Conservation (phyloP, 2,888 invertebrate genomes). For the Dromius quadrimaculatus region DNA sequence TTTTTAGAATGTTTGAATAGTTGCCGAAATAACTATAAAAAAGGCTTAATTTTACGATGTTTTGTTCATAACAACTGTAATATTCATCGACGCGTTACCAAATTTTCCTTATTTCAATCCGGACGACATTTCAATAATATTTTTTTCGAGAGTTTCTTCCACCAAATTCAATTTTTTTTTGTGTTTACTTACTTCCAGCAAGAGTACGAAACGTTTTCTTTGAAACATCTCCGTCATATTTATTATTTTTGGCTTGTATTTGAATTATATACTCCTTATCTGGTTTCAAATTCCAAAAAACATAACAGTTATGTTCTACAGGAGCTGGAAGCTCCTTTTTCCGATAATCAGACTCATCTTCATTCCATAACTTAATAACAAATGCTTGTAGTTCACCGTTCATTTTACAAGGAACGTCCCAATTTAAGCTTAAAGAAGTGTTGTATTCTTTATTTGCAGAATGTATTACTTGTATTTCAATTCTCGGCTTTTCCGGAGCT, state of each 20-base stretch:
- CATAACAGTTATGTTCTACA: background rate
- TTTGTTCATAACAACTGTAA: too few species aligned
- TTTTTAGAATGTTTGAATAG: too few species aligned
- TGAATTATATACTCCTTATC: slow-evolving; percentile 54
- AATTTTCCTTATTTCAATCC: too few species aligned
- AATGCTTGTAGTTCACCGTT: slow-evolving; percentile 56
- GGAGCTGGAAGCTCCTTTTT: slow-evolving; percentile 47
- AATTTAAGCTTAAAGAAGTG: slow-evolving; percentile 37
- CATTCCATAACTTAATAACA: background rate
- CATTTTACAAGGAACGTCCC: slow-evolving; percentile 57
- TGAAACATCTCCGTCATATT: slow-evolving; percentile 11
- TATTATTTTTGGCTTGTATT: slow-evolving; percentile 42
- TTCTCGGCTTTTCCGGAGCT: slow-evolving; percentile 11
- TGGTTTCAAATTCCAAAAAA: slow-evolving; percentile 53
- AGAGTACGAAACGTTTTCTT: slow-evolving; percentile 53
- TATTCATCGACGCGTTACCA: too few species aligned
- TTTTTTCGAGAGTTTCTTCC: too few species aligned
- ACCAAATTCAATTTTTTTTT: too few species aligned
- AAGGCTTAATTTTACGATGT: too few species aligned
- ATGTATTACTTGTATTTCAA: background rate
- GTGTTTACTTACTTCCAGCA: slow-evolving; percentile 58
- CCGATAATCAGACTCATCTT: slow-evolving; percentile 28
- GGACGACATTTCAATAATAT: too few species aligned
- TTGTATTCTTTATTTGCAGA: background rate
- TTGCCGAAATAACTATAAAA: too few species aligned